phyloP scores from a whole-genome alignment of 2,113 vertebrate genomes.

The Cheirogaleus medius region DNA sequence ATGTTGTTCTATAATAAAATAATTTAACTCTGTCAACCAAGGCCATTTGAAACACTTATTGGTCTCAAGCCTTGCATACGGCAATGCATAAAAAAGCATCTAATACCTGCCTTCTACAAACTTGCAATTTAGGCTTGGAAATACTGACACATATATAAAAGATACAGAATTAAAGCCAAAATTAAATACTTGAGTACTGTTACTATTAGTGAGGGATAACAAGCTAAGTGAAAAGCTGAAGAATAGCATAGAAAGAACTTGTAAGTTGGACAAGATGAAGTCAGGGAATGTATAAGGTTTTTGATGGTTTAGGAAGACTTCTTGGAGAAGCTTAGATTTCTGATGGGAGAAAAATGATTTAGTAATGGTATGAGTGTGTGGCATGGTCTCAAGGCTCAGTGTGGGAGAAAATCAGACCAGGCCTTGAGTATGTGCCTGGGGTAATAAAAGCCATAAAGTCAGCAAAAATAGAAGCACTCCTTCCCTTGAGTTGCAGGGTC shows the following conservation, averaged over 20 bases:
- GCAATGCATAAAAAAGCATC: neutral
- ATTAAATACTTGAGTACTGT: neutral
- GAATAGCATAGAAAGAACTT: neutral
- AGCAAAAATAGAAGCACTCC: conserved; percentile 54
- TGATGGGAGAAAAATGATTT: conserved; percentile 7
- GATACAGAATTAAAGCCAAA: conserved; percentile 23
- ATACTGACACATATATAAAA: conserved; percentile 3
- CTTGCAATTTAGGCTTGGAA: conserved; percentile 32
- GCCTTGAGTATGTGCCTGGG: conserved; percentile 37
- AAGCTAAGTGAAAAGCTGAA: neutral
- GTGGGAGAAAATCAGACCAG: conserved; percentile 40
- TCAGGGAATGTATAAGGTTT: neutral
- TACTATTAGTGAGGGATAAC: neutral
- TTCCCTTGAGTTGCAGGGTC: neutral
- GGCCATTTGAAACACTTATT: conserved; percentile 34
- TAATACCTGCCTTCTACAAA: conserved; percentile 19
- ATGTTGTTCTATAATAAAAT: conserved; percentile 7
- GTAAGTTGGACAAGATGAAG: neutral
- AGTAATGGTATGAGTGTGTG: neutral
- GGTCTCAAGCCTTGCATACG: neutral
- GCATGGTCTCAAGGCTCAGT: conserved; percentile 25
- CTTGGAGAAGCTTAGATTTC: conserved; percentile 21
- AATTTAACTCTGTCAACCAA: conserved; percentile 14
- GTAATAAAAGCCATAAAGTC: conserved; percentile 55
- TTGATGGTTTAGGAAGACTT: conserved; percentile 35